phyloP scores from a whole-genome alignment of 2,113 vertebrate genomes.

The Colinus virginianus region DNA sequence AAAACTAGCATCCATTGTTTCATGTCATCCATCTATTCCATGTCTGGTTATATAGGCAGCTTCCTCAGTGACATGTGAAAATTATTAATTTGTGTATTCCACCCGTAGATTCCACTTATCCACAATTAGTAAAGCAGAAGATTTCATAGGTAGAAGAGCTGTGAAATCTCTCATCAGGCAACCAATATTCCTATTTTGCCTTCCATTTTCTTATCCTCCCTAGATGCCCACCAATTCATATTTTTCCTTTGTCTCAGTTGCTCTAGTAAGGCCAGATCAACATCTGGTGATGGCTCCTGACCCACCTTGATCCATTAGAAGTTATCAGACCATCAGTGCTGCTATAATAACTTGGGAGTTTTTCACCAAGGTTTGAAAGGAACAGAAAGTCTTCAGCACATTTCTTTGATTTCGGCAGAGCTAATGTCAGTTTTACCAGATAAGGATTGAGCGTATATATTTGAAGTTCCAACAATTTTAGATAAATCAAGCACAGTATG shows the following conservation, averaged over 20 bases:
- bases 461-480: not conserved
- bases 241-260: not conserved
- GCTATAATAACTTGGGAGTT: not conserved
- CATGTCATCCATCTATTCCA: not conserved
- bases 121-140: not conserved
- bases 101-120: not conserved
- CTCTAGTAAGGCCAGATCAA: not conserved
- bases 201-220: not conserved
- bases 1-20: accelerated
- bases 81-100: not conserved
- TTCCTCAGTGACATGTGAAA: not conserved
- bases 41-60: not conserved
- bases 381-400: not conserved
- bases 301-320: not conserved
- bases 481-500: not conserved
- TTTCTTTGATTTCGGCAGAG: not conserved
- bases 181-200: not conserved
- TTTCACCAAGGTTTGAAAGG: not conserved
- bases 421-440: not conserved
- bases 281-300: not conserved
- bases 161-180: not conserved
- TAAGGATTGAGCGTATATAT: not conserved
- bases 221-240: not conserved
- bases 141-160: not conserved
- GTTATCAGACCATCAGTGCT: not conserved